Percentiles rank a stretch among this genome's conserved stretches.
Evolutionary conservation across 1,140 invertebrate genomes (phyloP).

Genomic region (Colletes gigas): DNA sequence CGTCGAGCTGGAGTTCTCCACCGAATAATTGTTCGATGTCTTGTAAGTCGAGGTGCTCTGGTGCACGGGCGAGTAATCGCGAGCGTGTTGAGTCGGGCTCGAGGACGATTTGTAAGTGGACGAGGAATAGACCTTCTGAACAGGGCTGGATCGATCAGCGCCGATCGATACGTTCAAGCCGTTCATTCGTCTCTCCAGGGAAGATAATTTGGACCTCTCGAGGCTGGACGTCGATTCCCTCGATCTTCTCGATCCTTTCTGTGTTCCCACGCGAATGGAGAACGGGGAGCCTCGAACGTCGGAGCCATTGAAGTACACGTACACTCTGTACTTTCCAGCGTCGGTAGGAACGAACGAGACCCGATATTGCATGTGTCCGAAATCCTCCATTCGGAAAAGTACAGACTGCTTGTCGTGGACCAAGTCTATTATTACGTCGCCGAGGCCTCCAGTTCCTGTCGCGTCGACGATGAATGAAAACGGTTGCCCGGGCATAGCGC

Average conservation of each 20-base stretch:
- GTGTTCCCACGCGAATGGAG: constrained; percentile 89
- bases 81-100: constrained; percentile 70
- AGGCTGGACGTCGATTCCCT: constrained; percentile 71
- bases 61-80: constrained; percentile 67
- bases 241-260: constrained; percentile 81
- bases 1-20: constrained; percentile 65
- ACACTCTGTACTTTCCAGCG: constrained; percentile 95
- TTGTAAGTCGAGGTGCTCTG: constrained; percentile 66
- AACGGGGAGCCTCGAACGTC: constrained; percentile 96
- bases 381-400: constrained; percentile 91
- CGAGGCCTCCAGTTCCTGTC: constrained; percentile 91
- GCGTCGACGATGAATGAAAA: constrained; percentile 92
- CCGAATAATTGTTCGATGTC: constrained; percentile 67
- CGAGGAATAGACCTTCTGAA: constrained; percentile 69
- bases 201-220: constrained; percentile 72
- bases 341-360: constrained; percentile 94
- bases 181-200: constrained; percentile 76
- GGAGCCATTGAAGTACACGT: constrained; percentile 97
- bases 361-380: constrained; percentile 90
- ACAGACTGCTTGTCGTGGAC: constrained; percentile 92
- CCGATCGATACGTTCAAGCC: constrained; percentile 68
- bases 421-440: constrained; percentile 94
- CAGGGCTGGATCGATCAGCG: constrained; percentile 63
- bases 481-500: constrained; percentile 89
- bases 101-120: constrained; percentile 71